Percentiles rank a stretch among this genome's conserved stretches.
Evolutionary conservation across 2,888 invertebrate species (phyloP).

Genomic region (Cecidostiba fungosa): DNA sequence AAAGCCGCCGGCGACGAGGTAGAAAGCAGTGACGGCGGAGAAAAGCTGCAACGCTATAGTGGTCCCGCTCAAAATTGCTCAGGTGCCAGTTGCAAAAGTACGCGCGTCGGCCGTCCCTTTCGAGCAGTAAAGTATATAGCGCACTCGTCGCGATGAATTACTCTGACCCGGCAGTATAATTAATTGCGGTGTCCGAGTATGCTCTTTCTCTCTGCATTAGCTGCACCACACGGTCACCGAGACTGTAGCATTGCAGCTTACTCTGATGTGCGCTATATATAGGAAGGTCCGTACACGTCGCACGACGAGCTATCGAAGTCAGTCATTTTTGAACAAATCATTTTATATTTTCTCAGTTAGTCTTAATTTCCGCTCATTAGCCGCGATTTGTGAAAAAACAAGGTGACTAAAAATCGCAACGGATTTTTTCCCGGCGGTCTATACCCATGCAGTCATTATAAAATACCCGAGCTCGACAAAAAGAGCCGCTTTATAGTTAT

Average conservation of each 20-base stretch:
- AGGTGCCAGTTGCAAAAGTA: background rate
- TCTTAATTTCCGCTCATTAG: too few relatives aligned
- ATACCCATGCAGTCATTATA: too few relatives aligned
- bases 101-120: background rate
- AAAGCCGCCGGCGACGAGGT: background rate
- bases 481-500: background rate
- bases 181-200: background rate
- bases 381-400: too few relatives aligned
- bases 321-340: too few relatives aligned
- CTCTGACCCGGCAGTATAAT: background rate
- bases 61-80: background rate
- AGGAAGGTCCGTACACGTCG: too few relatives aligned
- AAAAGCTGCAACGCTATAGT: background rate
- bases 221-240: background rate
- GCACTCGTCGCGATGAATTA: background rate
- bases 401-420: too few relatives aligned
- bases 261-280: background rate
- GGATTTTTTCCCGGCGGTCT: too few relatives aligned
- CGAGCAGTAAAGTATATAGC: too few relatives aligned
- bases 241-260: background rate
- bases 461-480: too few relatives aligned
- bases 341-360: too few relatives aligned
- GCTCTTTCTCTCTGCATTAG: background rate
- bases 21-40: conserved; percentile 1
- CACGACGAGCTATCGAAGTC: too few relatives aligned